Evolutionary conservation across 2,888 invertebrate genomes (phyloP), one percentile per base, ranked within the genome.

Genomic region (Synanthedon tipuliformis): DNA sequence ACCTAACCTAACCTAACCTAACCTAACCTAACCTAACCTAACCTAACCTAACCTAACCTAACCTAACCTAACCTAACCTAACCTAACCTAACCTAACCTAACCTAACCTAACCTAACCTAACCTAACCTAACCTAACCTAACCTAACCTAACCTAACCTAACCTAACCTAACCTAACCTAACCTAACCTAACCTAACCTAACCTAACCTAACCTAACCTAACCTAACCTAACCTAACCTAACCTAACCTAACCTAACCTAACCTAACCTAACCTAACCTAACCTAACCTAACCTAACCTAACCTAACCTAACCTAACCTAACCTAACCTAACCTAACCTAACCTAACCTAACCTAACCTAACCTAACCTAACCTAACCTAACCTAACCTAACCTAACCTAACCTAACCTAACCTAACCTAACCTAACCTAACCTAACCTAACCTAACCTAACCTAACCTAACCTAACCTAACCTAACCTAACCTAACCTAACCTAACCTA

Each of bases 181-280:
- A 53, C 53, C 53, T 53, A 53, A 53, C 53, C 53, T 50, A 53
- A 53, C 53, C 53, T 53, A 53, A 53, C 53, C 53, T 50, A 53
- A 53, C 53, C 53, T 53, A 53, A 53, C 53, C 53, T 49, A 53
- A 53, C 53, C 53, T 53, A 53, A 53, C 53, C 53, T 49, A 53
- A 53, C 53, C 53, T 53, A 53, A 53, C 53, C 53, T 48, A 48
- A 52, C 52, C 52, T 52, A 52, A 52, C 52, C 52, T 45, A 50
- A 50, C 50, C 50, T 50, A 50, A 50, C 50, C 50, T 27, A 27
- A 50, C 51, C 51, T 52, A 53, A 53, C 53, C 53, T 49, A 53
- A 53, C 53, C 53, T 53, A 27, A 50, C 50, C 50, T 27, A 27
- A 50, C 50, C 50, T 50, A 27, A 50, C 50, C 50, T 27, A 27